These are phyloP conservation scores for Rhagologus leucostigma DNA, from an alignment of 2,113 vertebrate genomes.

Conservation along the genomic window DNA sequence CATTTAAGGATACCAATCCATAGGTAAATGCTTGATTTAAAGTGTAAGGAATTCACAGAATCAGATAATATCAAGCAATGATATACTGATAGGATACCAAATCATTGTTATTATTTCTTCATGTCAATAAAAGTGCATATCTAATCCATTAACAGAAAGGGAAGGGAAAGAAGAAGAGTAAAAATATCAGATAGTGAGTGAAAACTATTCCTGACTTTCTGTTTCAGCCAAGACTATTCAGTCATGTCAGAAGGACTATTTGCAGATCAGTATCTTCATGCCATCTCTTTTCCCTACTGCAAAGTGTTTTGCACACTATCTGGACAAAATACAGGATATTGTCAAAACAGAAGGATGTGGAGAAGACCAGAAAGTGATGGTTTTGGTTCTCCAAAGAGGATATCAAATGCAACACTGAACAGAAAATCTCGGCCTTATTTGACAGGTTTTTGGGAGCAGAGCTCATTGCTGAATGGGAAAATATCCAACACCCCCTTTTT, in stretches of 20 bases:
- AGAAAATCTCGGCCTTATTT: background rate
- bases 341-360: background rate
- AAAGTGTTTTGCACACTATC: background rate
- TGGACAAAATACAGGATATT: background rate
- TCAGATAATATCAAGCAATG: background rate
- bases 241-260: background rate
- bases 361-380: background rate
- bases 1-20: background rate
- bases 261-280: background rate
- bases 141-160: background rate
- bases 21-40: background rate
- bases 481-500: fast-evolving
- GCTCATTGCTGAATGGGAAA: background rate
- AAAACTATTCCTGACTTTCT: background rate
- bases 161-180: background rate
- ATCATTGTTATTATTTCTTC: background rate
- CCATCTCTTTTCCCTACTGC: background rate
- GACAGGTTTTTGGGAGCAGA: background rate
- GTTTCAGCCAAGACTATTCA: background rate
- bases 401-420: background rate
- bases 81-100: background rate
- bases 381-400: background rate
- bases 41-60: background rate
- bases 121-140: background rate
- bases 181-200: background rate